A percentile compares a stretch with the other conserved stretches of the same genome.
Conservation (phyloP, 2,888 invertebrate genomes). For the Sphecodes monilicornis region DNA sequence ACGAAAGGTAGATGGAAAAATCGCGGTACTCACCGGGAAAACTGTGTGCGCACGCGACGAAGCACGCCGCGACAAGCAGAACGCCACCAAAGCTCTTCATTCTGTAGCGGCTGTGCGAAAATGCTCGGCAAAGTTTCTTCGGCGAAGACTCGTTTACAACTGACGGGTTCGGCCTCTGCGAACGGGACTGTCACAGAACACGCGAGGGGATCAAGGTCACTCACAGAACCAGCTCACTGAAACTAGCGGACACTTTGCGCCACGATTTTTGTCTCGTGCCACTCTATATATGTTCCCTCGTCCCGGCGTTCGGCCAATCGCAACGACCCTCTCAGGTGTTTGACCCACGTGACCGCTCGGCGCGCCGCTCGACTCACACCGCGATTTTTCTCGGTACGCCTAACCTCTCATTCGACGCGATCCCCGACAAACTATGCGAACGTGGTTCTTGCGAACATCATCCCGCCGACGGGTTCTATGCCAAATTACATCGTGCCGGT, state of each 20-base stretch:
- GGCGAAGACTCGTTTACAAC: slow-evolving; percentile 68
- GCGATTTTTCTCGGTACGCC: slow-evolving; percentile 44
- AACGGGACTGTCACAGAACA: slow-evolving; percentile 62
- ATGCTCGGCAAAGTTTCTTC: slow-evolving; percentile 20
- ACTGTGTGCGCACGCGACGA: slow-evolving; percentile 75
- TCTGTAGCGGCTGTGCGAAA: slow-evolving; percentile 4
- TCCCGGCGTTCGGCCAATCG: slow-evolving; percentile 58
- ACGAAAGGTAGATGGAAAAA: background rate
- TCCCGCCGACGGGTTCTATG: background rate
- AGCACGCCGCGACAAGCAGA: slow-evolving; percentile 72
- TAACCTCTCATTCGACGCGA: background rate
- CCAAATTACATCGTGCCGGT: background rate
- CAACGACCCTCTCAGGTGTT: slow-evolving; percentile 1
- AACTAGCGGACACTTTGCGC: slow-evolving; percentile 72
- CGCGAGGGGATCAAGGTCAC: slow-evolving; percentile 75
- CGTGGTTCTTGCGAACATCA: background rate
- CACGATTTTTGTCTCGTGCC: slow-evolving; percentile 64
- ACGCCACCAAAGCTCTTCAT: slow-evolving; percentile 70
- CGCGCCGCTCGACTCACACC: slow-evolving; percentile 66
- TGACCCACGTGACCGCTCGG: slow-evolving; percentile 36
- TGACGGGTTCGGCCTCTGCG: slow-evolving; percentile 51
- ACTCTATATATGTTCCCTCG: slow-evolving; percentile 66
- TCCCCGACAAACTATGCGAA: background rate
- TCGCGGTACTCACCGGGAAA: slow-evolving; percentile 77
- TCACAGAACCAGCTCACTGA: slow-evolving; percentile 74